Base-by-base conservation (phyloP, 1,140 invertebrate species). In the Zaprionus ornatus region DNA sequence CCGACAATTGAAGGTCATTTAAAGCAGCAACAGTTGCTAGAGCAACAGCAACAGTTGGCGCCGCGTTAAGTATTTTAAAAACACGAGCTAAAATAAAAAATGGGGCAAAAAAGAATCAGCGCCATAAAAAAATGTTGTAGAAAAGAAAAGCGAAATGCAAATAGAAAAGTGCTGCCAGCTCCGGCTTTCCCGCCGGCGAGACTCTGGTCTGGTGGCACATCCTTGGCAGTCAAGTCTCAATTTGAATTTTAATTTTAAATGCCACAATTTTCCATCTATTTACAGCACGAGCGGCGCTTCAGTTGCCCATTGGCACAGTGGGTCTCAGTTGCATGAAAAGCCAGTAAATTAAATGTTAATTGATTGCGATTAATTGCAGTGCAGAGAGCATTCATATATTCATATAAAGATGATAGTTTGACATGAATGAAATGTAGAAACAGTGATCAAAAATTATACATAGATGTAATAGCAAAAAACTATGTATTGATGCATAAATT, bases 161-260 rank as follows among this genome's bases (percentile, higher is more conserved):
- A 87, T 88, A 87, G 80, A 84, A 83, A 88, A 82, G 40, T 74
- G 59, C 59, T 63, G 72, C 32, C 63, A 63, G 63, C 69, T 23
- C 52, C 54, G 15, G 13, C 56, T 29, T 29, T 27, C 6, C 35
- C 56, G 12, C 25, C 56, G 45, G 13, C 45, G 10, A 10, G 6
- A 42, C 54, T 21, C 59, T 80, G 78, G 72, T 29, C 42, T 62
- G 60, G 57, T 13, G 78, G 82, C 83, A 82, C 83, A 83, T 87
- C 83, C 83, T 87, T 87, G 83, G 80, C 84, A 83, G 77, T 88
- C 84, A 87, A 83, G 84, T 80, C 84, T 88, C 84, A 87, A 87
- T 87, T 87, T 87, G 84, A 87, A 87, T 87, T 87, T 87, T 87
- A 87, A 87, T 87, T 87, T 87, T 83, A 87, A 87, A 87, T 87